Conservation (phyloP, 2,888 invertebrate species). For the Entomobrya multifasciata region DNA sequence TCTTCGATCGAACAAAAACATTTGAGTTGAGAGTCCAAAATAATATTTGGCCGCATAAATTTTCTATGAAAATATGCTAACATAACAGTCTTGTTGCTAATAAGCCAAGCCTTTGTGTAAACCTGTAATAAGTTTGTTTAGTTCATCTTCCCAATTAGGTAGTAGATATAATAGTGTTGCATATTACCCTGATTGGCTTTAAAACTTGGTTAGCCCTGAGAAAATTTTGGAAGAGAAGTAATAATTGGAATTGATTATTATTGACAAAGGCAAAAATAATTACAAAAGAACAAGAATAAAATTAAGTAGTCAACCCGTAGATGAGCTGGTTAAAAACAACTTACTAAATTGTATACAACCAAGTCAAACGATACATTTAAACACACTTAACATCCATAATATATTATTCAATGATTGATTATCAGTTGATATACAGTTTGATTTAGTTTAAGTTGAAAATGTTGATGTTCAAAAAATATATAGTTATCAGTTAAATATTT, state of each 20-base stretch:
- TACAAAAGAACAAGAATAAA: background rate
- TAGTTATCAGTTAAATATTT: too few relatives aligned
- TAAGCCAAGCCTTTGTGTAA: too few relatives aligned
- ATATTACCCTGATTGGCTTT: too few relatives aligned
- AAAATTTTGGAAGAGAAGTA: background rate
- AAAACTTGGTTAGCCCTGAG: too few relatives aligned
- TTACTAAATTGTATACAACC: conserved; percentile 52
- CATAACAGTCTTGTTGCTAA: too few relatives aligned
- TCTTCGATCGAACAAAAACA: background rate
- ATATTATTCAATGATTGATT: background rate
- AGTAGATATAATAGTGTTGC: too few relatives aligned
- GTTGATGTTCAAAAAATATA: background rate
- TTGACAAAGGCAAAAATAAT: background rate
- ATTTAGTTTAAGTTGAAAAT: background rate
- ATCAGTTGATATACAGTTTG: background rate
- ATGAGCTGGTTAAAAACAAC: conserved; percentile 40
- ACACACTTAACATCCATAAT: background rate
- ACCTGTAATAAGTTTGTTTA: too few relatives aligned
- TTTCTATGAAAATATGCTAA: too few relatives aligned
- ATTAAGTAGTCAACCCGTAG: conserved; percentile 69
- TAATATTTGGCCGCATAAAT: too few relatives aligned
- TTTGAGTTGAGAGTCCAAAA: too few relatives aligned
- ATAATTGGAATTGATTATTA: background rate
- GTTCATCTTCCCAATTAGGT: too few relatives aligned
- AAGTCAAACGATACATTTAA: background rate